Evolutionary conservation across 53 echinoderm and acorn worm genomes (phyloP), one percentile per base, ranked within the genome.

Genomic region (Zoroaster sp.): DNA sequence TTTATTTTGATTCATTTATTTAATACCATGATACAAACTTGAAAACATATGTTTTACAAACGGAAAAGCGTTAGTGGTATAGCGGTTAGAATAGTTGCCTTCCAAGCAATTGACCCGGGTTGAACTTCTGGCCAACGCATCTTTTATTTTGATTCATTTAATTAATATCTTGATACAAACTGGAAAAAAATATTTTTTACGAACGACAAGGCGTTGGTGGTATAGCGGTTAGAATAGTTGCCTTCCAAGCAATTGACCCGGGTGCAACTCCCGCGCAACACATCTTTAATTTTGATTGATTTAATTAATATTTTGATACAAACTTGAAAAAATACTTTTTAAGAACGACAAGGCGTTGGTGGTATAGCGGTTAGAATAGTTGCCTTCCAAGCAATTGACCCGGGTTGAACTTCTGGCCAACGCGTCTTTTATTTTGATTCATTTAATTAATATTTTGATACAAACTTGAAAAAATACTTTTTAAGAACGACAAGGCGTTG

Each of bases 31-130:
- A 1, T 17, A 18, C 0, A 51, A 9, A 51, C 2, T 51, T 2
- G 18, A 51, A 51, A 6, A 4, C 14, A 51, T 17, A 18, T 18
- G 18, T 17, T 17, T 3, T 51, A 18, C 0, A 17, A 51, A 15
- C 0, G 15, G 11, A 23, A 13, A 1, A 17, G 79, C 79, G 54
- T 79, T 79, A 39, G 40, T 79, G 79, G 55, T 79, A 79, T 79
- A 55, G 79, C n/a, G 59, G 25, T 55, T 47, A 79, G 40, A 79
- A 79, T 59, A 79, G 63, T 63, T 59, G 55, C 55, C 40, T 79
- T 63, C 55, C 79, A 79, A 63, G 37, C 79, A 79, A 40, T 55
- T 54, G 45, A 45, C 45, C 45, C 45, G 45, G 45, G 45, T 45
- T 45, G 10, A 14, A 45, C 45, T 45, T 14, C 45, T 14, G 45